Percentiles rank a stretch among this genome's conserved stretches.
These are phyloP conservation scores for Perccottus glenii DNA, from an alignment of 2,113 vertebrate genomes.

Conservation along the genomic window DNA sequence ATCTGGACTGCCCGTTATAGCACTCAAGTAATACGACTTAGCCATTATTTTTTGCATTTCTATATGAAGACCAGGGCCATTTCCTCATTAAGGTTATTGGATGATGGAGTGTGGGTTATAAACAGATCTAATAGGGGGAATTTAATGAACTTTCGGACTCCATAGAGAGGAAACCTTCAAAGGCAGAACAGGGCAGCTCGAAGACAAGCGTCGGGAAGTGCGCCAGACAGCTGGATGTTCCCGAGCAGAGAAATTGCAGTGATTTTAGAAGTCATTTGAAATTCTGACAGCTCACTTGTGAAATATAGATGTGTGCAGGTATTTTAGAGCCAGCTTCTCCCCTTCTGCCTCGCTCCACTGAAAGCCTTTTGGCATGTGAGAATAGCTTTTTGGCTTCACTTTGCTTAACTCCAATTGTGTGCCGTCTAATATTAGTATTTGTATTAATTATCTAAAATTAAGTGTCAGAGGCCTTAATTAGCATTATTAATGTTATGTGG, in stretches of 20 bases:
- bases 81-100: constrained; percentile 48
- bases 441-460: constrained; percentile 82
- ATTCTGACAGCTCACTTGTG: constrained; percentile 47
- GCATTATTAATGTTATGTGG: constrained; percentile 78
- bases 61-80: constrained; percentile 56
- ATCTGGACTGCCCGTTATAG: constrained; percentile 73
- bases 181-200: background rate
- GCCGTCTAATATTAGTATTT: constrained; percentile 81
- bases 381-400: constrained; percentile 33
- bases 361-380: constrained; percentile 18
- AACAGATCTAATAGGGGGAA: constrained; percentile 57
- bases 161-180: constrained; percentile 21
- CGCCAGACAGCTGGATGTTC: constrained; percentile 26
- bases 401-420: constrained; percentile 52
- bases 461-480: constrained; percentile 81
- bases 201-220: constrained; percentile 15
- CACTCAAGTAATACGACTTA: constrained; percentile 45
- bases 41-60: constrained; percentile 68
- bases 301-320: constrained; percentile 59
- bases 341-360: background rate
- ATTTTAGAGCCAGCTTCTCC: constrained; percentile 30
- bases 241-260: constrained; percentile 33
- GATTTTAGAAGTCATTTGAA: constrained; percentile 53
- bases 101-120: constrained; percentile 64
- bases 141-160: constrained; percentile 49